Conservation (phyloP, 2,888 invertebrate species). For the Aleiodes leptofemur region DNA sequence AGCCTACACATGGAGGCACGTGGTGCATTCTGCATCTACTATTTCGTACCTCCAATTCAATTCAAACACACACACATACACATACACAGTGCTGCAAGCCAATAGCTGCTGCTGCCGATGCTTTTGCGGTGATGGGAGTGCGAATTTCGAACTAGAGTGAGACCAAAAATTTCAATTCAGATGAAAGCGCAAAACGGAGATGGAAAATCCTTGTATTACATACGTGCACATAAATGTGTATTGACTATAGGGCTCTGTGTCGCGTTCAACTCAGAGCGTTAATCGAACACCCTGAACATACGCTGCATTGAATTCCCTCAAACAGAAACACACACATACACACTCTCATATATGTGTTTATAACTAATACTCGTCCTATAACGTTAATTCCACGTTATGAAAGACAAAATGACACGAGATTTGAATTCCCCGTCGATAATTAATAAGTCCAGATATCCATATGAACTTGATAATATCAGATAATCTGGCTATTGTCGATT, state of each 20-base stretch:
- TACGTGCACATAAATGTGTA: slow-evolving; percentile 33
- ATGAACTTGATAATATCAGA: slow-evolving; percentile 24
- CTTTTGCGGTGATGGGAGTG: too few species aligned
- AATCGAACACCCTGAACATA: slow-evolving; percentile 46
- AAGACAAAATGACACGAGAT: slow-evolving; percentile 40
- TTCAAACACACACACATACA: not conserved
- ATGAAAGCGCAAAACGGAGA: slow-evolving; percentile 22
- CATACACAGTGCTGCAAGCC: slow-evolving; percentile 12
- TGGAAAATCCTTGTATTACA: slow-evolving; percentile 32
- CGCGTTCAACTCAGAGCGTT: slow-evolving; percentile 33
- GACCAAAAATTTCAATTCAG: slow-evolving; percentile 8
- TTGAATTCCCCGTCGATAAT: slow-evolving; percentile 40
- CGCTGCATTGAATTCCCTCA: slow-evolving; percentile 41
- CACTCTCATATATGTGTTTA: not conserved
- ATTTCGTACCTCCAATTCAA: slow-evolving; percentile 28
- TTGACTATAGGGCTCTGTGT: slow-evolving; percentile 38
- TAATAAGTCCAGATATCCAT: slow-evolving; percentile 32
- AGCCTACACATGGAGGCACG: slow-evolving; percentile 38
- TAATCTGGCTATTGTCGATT: slow-evolving; percentile 27
- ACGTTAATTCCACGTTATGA: slow-evolving; percentile 32
- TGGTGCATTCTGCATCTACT: slow-evolving; percentile 41
- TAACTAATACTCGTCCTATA: slow-evolving; percentile 17
- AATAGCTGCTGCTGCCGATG: slow-evolving; percentile 11
- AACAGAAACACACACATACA: not conserved
- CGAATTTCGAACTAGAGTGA: slow-evolving; percentile 13